Evolutionary conservation across 2,113 vertebrate genomes (phyloP).

Genomic region (Nothocercus nigrocapillus): DNA sequence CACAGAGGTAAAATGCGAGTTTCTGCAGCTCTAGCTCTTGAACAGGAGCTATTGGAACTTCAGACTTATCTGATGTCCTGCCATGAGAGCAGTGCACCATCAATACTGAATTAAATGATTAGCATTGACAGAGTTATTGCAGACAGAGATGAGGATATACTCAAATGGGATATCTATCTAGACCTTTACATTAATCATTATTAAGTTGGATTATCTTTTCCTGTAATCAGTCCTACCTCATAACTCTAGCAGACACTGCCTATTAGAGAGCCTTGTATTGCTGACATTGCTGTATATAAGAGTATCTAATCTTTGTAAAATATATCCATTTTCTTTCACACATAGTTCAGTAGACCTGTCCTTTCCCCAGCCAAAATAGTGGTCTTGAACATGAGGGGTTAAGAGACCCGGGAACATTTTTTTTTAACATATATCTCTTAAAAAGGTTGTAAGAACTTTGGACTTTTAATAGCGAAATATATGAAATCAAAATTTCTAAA

Average conservation of each 20-base stretch:
- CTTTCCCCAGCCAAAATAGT: neutral
- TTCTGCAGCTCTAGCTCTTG: neutral
- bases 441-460: slow-evolving; percentile 9
- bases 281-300: neutral
- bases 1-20: neutral
- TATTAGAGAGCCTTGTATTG: neutral
- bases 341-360: neutral
- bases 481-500: slow-evolving; percentile 66
- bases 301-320: neutral
- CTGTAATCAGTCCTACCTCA: neutral
- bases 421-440: neutral
- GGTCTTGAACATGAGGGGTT: neutral
- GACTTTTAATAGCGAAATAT: slow-evolving; percentile 44
- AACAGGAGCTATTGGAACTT: neutral
- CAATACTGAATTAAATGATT: neutral
- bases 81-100: neutral
- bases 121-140: neutral
- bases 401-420: neutral
- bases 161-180: neutral
- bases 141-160: neutral
- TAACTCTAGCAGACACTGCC: neutral
- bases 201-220: neutral
- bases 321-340: neutral
- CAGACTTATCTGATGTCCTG: neutral
- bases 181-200: neutral